Evolutionary conservation across 1,140 invertebrate genomes (phyloP).

Genomic region (Megathymus violae): DNA sequence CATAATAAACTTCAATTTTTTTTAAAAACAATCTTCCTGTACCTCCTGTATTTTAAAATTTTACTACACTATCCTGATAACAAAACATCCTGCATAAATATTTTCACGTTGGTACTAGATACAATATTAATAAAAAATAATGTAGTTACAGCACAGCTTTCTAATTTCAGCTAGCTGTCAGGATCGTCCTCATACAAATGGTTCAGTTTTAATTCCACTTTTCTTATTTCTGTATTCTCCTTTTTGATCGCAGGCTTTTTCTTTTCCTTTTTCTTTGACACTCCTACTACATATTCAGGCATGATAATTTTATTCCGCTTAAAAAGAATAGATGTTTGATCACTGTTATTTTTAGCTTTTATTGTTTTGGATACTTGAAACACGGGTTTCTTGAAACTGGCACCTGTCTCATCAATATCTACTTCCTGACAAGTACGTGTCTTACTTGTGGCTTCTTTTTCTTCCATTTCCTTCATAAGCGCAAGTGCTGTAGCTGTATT

Average conservation of each 20-base stretch:
- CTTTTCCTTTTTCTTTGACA: constrained; percentile 83
- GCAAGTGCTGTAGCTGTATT: constrained; percentile 89
- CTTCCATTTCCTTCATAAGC: constrained; percentile 87
- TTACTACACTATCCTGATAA: too few relatives aligned
- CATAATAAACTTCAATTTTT: too few relatives aligned
- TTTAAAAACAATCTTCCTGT: too few relatives aligned
- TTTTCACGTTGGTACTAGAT: too few relatives aligned
- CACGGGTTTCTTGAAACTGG: constrained; percentile 83
- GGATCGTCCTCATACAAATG: constrained; percentile 85
- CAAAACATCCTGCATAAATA: too few relatives aligned
- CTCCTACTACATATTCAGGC: constrained; percentile 92
- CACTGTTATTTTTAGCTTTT: constrained; percentile 44
- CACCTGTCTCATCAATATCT: constrained; percentile 53
- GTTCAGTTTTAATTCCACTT: constrained; percentile 79
- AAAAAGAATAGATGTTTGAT: constrained; percentile 83
- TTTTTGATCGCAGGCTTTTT: constrained; percentile 63
- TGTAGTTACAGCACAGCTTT: too few relatives aligned
- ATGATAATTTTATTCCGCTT: constrained; percentile 88
- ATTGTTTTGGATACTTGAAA: constrained; percentile 67
- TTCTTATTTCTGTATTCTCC: constrained; percentile 47
- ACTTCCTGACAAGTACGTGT: constrained; percentile 44
- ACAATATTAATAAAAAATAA: too few relatives aligned
- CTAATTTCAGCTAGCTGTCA: constrained; percentile 38
- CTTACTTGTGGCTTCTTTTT: constrained; percentile 73
- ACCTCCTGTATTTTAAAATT: too few relatives aligned